Base-by-base conservation (phyloP, 1,140 invertebrate species). In the Drosophila seguyi region DNA sequence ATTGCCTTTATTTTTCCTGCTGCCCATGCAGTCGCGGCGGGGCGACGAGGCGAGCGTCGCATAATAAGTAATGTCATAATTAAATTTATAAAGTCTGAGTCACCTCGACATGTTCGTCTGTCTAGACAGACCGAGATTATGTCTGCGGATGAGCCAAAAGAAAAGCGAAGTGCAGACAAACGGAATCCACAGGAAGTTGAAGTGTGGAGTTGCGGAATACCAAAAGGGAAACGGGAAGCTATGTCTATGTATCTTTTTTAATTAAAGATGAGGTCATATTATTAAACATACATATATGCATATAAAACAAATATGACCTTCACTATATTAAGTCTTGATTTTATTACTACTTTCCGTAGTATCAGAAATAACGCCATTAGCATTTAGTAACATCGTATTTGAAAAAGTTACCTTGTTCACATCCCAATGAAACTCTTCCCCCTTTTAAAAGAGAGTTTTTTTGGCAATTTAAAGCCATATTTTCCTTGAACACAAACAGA, bases 11-110 rank as follows among this genome's bases (percentile, higher is more conserved):
- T 60, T 61, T 55, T 38, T 75, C 20, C 6, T 27, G 50, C 34
- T 41, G 14, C 31, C 36, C 10, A 36, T 52, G 39, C 50, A 36
- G 42, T 61, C 22, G 57, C 7, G 18, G 16, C 22, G 6, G 13
- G 6, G 27, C 14, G 2, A 31, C 20, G 38, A n/a, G 42, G 53
- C 82, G 78, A 78, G 80, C 22, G 44, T 69, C 84, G 84, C 80
- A 87, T 87, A 83, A 84, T 88, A 73, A 73, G 69, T 73, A 87
- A 87, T 90, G 85, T 90, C 84, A 88, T 88, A 90, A 88, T 90
- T 84, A 72, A 90, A 84, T 90, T 90, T 81, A 84, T 81, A 90
- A 78, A 61, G 60, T 71, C 38, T 88, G 84, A 88, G 44, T 87
- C 84, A 87, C 75, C 55, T n/a, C 84, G 48, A 66, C 83, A 75